Evolutionary conservation across 2,888 invertebrate species (phyloP), one percentile per base, ranked within the genome.

Genomic region (Eupithecia abbreviata): DNA sequence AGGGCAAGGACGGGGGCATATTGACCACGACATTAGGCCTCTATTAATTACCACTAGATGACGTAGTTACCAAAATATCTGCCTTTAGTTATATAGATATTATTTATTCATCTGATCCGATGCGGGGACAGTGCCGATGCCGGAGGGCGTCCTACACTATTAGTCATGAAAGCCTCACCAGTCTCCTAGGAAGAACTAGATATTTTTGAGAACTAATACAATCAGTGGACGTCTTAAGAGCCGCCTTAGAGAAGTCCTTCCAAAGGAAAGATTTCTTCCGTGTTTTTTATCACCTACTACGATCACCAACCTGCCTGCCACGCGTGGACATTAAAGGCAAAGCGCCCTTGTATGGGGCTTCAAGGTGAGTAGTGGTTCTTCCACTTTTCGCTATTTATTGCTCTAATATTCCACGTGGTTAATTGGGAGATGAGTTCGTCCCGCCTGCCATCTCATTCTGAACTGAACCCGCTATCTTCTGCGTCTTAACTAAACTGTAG

Each of bases 1-100:
- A 30, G 47, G 55, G 65, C 62, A 65, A 47, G 30, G 69, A 4
- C 15, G 47, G 47, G 72, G 73, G 73, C 45, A 47, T 47, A 49
- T 49, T 69, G 47, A 68, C 67, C 67, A 68, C 67, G 47, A 42
- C 15, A 15, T 69, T 49, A n/a, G 47, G 45, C 30, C 47, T 18
- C 10, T 62, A 47, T 9, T 47, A 45, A 67, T 15, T 67, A 67
- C 15, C 42, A 43, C 15, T 66, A 15, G 42, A 15, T 66, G 30
- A 30, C 30, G 30, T 30, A 4, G 6, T 5, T 5, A 45, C 45
- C 45, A 2, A 51, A 15, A 51, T 51, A 51, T n/a, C 15, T 51
- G 15, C 15, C 5, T 51, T 51, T 51, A 15, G 51, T 15, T 15
- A 51, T 30, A 4, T 51, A 3, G 5, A 6, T n/a, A 51, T 51